Evolutionary conservation across 2,797 vertebrate species (phyloP), one percentile per base, ranked within the genome.

Genomic region (Microhierax caerulescens): DNA sequence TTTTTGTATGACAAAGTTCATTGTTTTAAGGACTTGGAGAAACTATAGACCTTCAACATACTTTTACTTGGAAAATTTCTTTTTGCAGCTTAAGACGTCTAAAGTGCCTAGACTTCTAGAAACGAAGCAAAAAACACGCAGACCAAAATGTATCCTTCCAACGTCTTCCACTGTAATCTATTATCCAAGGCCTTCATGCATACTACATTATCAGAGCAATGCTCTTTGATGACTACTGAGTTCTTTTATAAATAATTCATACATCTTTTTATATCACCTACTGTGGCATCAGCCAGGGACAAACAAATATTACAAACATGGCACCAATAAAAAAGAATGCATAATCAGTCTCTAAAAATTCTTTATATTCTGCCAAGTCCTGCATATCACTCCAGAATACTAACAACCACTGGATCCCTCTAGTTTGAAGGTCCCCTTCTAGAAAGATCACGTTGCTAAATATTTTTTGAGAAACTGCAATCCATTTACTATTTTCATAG

Each of bases 161-260:
- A 11, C 21, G 19, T 64, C 63, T 84, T 50, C 56, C 60, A 27
- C 48, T 91, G n/a, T 61, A 80, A 94, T 91, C 88, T 85, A 54
- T 86, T 90, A 77, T 85, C 86, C 88, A 27, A 36, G 69, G 68
- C 93, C 20, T 43, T 88, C 25, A 36, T 57, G 67, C 76, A 50
- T 45, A 34, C 84, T 81, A 51, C 87, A 90, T 95, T 86, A 92
- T 79, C 89, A 85, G 43, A 61, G 74, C 94, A 57, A 36, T 51
- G 91, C 64, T 91, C 94, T 96, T 96, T 95, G 96, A 94, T 96
- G 97, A 85, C 85, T 95, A 18, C 37, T 48, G 91, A 85, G 77
- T 85, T 90, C 78, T 87, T 67, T 18, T 63, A 94, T 97, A 50
- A 96, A 97, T 97, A 97, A 98, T 98, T 98, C 96, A 98, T 94